phyloP scores from a whole-genome alignment of 1,140 invertebrate genomes.

The Galleria mellonella region DNA sequence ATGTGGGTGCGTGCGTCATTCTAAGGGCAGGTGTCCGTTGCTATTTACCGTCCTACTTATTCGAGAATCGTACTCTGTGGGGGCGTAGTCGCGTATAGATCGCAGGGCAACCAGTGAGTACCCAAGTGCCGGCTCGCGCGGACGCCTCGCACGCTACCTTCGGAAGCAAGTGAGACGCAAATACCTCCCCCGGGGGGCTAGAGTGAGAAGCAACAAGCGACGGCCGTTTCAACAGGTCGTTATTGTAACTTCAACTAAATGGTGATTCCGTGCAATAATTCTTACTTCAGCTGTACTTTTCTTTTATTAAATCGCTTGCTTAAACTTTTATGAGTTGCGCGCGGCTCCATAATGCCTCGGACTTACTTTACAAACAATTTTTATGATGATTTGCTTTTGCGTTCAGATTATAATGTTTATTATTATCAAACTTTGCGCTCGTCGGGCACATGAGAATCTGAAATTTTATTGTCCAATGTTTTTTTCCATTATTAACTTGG shows the following conservation, averaged over 20 bases:
- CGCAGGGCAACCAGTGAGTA: slow-evolving; percentile 50
- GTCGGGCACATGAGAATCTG: too few species aligned
- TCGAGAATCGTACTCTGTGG: slow-evolving; percentile 46
- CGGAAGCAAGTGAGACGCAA: slow-evolving; percentile 31
- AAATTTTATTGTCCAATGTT: too few species aligned
- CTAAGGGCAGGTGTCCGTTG: slow-evolving; percentile 40
- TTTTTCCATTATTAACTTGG: too few species aligned
- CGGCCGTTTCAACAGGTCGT: slow-evolving; percentile 63
- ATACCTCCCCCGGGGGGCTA: slow-evolving; percentile 27
- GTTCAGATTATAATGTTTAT: too few species aligned
- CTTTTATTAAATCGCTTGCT: slow-evolving; percentile 41
- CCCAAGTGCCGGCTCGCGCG: slow-evolving; percentile 48
- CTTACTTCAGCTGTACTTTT: slow-evolving; percentile 33
- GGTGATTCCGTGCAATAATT: slow-evolving; percentile 63
- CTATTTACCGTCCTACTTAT: slow-evolving; percentile 60
- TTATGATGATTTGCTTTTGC: too few species aligned
- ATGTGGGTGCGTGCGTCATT: slow-evolving; percentile 24
- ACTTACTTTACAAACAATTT: not conserved
- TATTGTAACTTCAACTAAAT: slow-evolving; percentile 62
- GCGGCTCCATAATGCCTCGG: not conserved
- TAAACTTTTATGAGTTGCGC: slow-evolving; percentile 27
- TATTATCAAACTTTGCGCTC: too few species aligned
- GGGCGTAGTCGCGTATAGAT: slow-evolving; percentile 60
- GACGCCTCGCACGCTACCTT: slow-evolving; percentile 35
- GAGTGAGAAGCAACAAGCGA: slow-evolving; percentile 38